Conservation (phyloP, 2,888 invertebrate species). For the Eugnorisma glareosa region DNA sequence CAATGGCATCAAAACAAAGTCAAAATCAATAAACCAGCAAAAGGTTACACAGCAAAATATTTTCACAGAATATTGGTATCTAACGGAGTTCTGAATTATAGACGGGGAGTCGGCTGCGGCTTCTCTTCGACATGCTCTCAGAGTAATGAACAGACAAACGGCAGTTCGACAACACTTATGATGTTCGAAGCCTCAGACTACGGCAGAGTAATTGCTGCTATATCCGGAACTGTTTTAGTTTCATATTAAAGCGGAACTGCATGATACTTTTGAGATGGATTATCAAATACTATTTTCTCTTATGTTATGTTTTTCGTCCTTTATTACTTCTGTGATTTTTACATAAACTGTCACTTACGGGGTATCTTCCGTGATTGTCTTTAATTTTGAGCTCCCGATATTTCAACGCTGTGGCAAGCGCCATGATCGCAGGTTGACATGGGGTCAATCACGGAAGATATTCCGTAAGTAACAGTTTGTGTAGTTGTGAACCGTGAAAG, state of each 20-base stretch:
- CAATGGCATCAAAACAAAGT: slow-evolving; percentile 11
- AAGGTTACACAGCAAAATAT: slow-evolving; percentile 62
- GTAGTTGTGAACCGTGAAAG: too few species aligned
- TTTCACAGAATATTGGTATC: slow-evolving; percentile 72
- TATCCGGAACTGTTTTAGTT: slow-evolving; percentile 68
- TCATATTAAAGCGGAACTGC: slow-evolving; percentile 14
- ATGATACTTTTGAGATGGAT: background rate
- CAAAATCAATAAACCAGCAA: slow-evolving; percentile 17
- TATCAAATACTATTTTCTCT: background rate
- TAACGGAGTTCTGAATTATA: slow-evolving; percentile 79
- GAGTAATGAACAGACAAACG: slow-evolving; percentile 81
- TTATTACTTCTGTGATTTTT: too few species aligned
- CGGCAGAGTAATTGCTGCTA: slow-evolving; percentile 82
- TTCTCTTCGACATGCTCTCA: slow-evolving; percentile 81
- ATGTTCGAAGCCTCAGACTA: slow-evolving; percentile 69
- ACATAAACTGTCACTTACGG: too few species aligned
- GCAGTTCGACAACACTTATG: slow-evolving; percentile 70
- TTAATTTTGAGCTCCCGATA: too few species aligned
- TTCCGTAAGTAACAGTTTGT: too few species aligned
- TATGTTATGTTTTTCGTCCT: background rate
- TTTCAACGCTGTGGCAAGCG: too few species aligned
- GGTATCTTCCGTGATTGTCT: too few species aligned
- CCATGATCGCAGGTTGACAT: too few species aligned
- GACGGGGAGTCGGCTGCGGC: slow-evolving; percentile 64
- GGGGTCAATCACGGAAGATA: too few species aligned